A percentile compares a stretch with the other conserved stretches of the same genome.
Conservation (phyloP, 2,113 vertebrate species). For the Epinephelus fuscoguttatus region DNA sequence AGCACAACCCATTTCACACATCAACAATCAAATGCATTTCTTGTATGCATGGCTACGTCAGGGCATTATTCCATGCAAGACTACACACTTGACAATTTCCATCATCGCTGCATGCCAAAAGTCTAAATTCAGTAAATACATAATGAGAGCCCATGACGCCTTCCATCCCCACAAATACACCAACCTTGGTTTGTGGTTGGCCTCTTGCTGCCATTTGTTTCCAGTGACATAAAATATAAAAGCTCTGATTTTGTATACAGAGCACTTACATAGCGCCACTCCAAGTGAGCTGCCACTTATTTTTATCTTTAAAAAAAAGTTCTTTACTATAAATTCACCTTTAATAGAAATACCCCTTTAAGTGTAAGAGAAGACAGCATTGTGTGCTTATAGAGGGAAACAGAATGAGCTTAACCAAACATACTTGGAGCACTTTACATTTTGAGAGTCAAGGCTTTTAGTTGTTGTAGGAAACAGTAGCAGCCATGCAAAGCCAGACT, state of each 20-base stretch:
- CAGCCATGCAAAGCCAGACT: conserved; percentile 9
- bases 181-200: neutral
- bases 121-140: conserved; percentile 31
- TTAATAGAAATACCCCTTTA: neutral
- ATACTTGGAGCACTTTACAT: neutral
- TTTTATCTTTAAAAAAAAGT: neutral
- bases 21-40: conserved; percentile 36
- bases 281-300: neutral
- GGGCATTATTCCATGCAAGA: conserved; percentile 19
- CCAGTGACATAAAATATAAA: neutral
- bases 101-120: conserved; percentile 15
- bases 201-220: neutral
- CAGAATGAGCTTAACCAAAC: conserved; percentile 4
- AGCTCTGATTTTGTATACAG: neutral
- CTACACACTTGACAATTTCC: conserved; percentile 30
- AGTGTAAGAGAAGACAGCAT: neutral
- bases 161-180: neutral
- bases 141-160: neutral
- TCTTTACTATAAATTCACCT: neutral
- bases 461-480: conserved; percentile 1
- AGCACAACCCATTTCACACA: conserved; percentile 53
- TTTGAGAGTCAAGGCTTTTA: neutral
- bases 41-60: conserved; percentile 39
- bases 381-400: neutral
- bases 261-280: neutral